Base-by-base conservation (phyloP, 2,797 vertebrate genomes). In the Neosilurus hyrtlii region DNA sequence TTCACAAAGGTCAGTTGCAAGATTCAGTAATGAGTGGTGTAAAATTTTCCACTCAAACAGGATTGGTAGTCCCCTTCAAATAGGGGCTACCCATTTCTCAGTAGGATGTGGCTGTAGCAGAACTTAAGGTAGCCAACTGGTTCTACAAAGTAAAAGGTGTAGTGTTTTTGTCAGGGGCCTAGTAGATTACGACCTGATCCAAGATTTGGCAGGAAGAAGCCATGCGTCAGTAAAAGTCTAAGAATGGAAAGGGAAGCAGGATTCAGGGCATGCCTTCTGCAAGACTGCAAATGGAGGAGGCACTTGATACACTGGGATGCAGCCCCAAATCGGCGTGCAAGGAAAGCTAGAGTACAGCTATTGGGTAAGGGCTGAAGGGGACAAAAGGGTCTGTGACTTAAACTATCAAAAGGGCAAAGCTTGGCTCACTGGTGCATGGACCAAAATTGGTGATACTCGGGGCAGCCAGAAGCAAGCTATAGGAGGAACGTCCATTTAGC, bases 121-220 rank as follows among this genome's bases (percentile, higher is more conserved):
- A n/a, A 16, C 18, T 74, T 57, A 20, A 35, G 26, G 35, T 16
- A 15, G 18, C 26, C 26, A 57, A 59, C 16, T 56, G 26, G 51
- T 72, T 72, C 49, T 72, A 15, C 52, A 74, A 74, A 15, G 52
- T 74, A 74, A 35, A 74, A 57, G 54, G 30, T 59, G 20, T 75
- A 59, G 10, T 59, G 73, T 75, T 12, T 59, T 5, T 35, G 2
- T 43, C 12, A 43, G 20, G 35, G 8, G 10, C 18, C 37, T 59
- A 2, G 20, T 61, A 59, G 30, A 11, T 59, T 61, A 24, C 11
- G 56, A 43, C 35, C 57, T 76, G 22, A 56, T 61, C 57, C 74
- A 76, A 51, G 51, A 26, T 63, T 51, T 26, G 57, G 35, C 35
- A 49, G 26, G 16, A 57, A 74, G 37, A 24, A 18, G 14, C 49